These are phyloP conservation scores for Sebastes goodei DNA, from an alignment of 2,797 vertebrate genomes.

Conservation along the genomic window DNA sequence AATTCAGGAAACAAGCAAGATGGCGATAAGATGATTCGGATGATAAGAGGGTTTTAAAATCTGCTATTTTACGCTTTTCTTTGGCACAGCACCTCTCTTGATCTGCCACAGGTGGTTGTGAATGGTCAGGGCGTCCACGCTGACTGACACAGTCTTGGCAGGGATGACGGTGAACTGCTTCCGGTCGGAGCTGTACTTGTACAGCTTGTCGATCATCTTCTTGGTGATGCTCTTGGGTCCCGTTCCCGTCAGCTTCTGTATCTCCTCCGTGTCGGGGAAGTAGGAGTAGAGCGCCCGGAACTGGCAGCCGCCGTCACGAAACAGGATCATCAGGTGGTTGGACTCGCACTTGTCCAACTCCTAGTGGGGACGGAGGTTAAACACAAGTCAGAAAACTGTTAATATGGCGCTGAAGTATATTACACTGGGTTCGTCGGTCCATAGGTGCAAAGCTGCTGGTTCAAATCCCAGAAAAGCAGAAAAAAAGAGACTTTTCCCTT, in stretches of 20 bases:
- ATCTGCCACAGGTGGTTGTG: conserved; percentile 97
- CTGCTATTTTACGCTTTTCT: conserved; percentile 91
- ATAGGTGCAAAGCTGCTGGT: not conserved
- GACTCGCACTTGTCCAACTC: conserved; percentile 95
- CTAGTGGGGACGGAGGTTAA: conserved; percentile 66
- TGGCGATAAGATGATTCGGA: conserved; percentile 32
- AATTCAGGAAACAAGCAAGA: conserved; percentile 59
- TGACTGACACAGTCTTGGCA: conserved; percentile 97
- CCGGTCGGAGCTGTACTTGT: conserved; percentile 97
- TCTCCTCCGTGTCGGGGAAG: conserved; percentile 94
- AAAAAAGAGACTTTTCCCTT: not conserved
- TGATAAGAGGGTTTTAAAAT: not conserved
- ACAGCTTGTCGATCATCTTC: conserved; percentile 99
- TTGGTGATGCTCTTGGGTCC: conserved; percentile 95
- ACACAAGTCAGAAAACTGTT: not conserved
- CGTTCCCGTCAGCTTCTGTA: conserved; percentile 93
- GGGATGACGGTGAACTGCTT: conserved; percentile 97
- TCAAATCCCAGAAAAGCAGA: not conserved
- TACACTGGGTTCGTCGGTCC: no score
- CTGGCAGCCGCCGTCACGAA: conserved; percentile 96
- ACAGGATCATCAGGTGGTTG: conserved; percentile 98
- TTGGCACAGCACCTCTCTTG: conserved; percentile 90
- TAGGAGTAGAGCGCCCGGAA: conserved; percentile 96
- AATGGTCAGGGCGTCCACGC: conserved; percentile 95
- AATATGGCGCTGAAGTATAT: not conserved